Evolutionary conservation across 2,888 invertebrate species (phyloP).

Genomic region (Nesidiocoris tenuis): DNA sequence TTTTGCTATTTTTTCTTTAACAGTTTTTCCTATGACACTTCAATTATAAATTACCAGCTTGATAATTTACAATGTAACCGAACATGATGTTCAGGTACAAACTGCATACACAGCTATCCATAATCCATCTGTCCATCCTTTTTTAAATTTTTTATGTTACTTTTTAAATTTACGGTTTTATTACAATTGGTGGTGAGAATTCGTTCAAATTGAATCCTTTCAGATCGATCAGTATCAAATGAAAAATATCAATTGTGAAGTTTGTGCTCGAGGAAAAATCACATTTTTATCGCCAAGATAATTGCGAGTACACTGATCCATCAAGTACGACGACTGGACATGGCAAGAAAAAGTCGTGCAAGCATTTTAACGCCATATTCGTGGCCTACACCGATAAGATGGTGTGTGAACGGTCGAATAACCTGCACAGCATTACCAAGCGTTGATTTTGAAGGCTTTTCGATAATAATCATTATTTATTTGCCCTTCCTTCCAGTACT

Average conservation of each 20-base stretch:
- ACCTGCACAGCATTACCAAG: neutral
- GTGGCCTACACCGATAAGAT: neutral
- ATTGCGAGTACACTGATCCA: neutral
- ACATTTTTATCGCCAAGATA: neutral
- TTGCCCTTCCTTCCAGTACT: no score
- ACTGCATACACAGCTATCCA: neutral
- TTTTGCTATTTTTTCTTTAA: neutral
- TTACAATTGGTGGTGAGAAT: neutral
- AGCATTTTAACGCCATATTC: neutral
- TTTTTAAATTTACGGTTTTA: neutral
- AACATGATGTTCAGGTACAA: no score
- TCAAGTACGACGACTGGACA: neutral
- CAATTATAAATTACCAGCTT: neutral
- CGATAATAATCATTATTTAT: no score
- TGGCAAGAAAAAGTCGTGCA: neutral
- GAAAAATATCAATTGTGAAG: neutral
- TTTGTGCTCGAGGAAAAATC: neutral
- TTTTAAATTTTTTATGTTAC: neutral
- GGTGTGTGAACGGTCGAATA: neutral
- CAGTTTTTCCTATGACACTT: neutral
- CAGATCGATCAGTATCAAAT: neutral
- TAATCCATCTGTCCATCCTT: neutral
- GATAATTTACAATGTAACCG: neutral
- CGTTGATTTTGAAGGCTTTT: no score
- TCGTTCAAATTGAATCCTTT: neutral